These are phyloP conservation scores for Heterodera schachtii DNA, from an alignment of 1,140 invertebrate species.

Conservation along the genomic window DNA sequence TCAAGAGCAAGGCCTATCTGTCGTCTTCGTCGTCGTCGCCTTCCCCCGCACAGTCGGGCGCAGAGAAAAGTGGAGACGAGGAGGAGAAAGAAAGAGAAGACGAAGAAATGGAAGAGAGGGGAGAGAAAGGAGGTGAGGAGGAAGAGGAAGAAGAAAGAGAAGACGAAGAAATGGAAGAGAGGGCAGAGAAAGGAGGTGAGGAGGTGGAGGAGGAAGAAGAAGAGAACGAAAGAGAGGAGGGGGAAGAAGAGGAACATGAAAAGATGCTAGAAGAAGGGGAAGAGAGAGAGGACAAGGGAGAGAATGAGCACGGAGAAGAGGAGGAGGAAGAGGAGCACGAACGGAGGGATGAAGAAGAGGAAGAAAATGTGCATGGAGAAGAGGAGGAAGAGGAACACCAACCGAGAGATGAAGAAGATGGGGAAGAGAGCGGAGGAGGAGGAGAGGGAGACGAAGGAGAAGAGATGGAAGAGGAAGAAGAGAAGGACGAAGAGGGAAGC, in stretches of 20 bases:
- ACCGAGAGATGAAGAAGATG: background rate
- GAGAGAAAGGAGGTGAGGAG: background rate
- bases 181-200: background rate
- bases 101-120: background rate
- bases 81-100: background rate
- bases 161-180: background rate
- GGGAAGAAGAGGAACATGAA: background rate
- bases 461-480: background rate
- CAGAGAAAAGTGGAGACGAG: background rate
- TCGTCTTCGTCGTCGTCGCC: slow-evolving; percentile 37
- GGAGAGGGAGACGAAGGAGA: background rate
- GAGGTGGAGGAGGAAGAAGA: background rate
- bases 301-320: background rate
- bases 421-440: background rate
- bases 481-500: background rate
- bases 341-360: background rate
- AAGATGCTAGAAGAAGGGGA: background rate
- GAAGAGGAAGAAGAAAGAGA: background rate
- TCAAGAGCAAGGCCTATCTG: slow-evolving; percentile 45
- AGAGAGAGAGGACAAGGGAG: slow-evolving; percentile 3
- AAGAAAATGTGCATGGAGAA: background rate
- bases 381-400: background rate
- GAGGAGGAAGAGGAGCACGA: background rate
- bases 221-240: background rate
- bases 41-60: background rate